Conservation (phyloP, 2,888 invertebrate species). For the Cheilosia grossa region DNA sequence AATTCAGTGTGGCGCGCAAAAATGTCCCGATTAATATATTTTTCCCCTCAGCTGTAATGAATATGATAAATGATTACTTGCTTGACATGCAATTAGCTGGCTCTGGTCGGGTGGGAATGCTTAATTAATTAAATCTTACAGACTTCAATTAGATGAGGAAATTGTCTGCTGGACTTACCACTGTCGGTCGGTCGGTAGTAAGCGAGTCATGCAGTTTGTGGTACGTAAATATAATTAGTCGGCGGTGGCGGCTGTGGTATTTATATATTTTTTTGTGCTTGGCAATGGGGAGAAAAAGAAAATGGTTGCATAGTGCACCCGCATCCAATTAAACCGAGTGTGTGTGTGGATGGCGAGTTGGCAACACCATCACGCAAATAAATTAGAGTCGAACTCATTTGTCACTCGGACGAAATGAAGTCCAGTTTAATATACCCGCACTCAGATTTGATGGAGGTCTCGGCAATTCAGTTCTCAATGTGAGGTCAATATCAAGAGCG, state of each 20-base stretch:
- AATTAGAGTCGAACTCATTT: constrained; percentile 34
- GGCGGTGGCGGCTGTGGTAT: constrained; percentile 8
- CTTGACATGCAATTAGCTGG: constrained; percentile 73
- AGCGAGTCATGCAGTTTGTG: not conserved
- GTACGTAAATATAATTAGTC: constrained; percentile 34
- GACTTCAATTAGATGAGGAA: constrained; percentile 66
- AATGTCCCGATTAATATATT: constrained; percentile 49
- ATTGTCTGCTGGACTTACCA: constrained; percentile 24
- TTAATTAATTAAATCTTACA: constrained; percentile 70
- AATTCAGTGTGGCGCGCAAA: constrained; percentile 27
- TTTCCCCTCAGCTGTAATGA: constrained; percentile 43
- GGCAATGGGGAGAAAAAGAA: not conserved
- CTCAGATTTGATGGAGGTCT: constrained; percentile 29
- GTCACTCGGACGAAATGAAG: constrained; percentile 41
- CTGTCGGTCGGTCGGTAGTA: not conserved
- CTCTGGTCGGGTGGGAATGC: constrained; percentile 29
- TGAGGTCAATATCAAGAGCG: constrained; percentile 69
- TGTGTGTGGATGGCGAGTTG: not conserved
- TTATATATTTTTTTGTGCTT: not conserved
- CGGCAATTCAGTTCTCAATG: constrained; percentile 26
- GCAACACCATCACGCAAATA: constrained; percentile 4
- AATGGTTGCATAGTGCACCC: constrained; percentile 70
- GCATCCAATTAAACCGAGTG: constrained; percentile 36
- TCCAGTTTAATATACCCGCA: constrained; percentile 9
- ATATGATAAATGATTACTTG: constrained; percentile 72